Evolutionary conservation across 2,113 vertebrate species (phyloP), one percentile per base, ranked within the genome.

Genomic region (Platycercus adscitus): DNA sequence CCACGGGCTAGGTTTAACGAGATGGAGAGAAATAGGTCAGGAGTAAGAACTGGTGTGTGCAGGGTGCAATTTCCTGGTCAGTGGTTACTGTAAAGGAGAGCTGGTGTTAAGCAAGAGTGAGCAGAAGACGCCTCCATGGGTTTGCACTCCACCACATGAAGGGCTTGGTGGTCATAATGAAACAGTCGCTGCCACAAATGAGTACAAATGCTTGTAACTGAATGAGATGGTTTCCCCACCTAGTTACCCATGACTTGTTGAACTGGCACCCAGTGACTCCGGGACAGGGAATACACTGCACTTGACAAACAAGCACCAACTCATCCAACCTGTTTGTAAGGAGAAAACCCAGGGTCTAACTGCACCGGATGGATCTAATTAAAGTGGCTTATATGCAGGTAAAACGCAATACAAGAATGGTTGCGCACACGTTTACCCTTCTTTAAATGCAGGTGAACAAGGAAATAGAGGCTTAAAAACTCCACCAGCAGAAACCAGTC

Each of bases 21-120:
- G 47, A 58, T 20, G 26, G 23, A 75, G 88, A 96, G 76, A 96
- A 96, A 53, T 96, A 95, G 96, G 96, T 97, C 96, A 96, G 31
- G 66, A 94, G 77, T 15, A 85, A 76, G 88, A 79, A 76, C 9
- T 0, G 0, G 64, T 39, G 65, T 73, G 66, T 15, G 37, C 47
- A 58, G 25, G 0, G 7, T 87, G 58, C 4, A 0, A 87, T 84
- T 94, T 94, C 93, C 95, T 95, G 61, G 88, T 95, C 91, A 82
- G 93, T 0, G 49, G 93, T 97, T 94, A 49, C 92, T 66, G 96
- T 65, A 61, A 49, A 84, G 56, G 41, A 75, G 70, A 39, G 69
- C 29, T 35, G 79, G 35, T 31, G 37, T 73, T 72, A 72, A 2
- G 2, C 24, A 33, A 68, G 35, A 53, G 47, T 1, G 3, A 0